Percentiles rank a stretch among this genome's conserved stretches.
These are phyloP conservation scores for Barnardius zonarius DNA, from an alignment of 2,113 vertebrate species.

Conservation along the genomic window DNA sequence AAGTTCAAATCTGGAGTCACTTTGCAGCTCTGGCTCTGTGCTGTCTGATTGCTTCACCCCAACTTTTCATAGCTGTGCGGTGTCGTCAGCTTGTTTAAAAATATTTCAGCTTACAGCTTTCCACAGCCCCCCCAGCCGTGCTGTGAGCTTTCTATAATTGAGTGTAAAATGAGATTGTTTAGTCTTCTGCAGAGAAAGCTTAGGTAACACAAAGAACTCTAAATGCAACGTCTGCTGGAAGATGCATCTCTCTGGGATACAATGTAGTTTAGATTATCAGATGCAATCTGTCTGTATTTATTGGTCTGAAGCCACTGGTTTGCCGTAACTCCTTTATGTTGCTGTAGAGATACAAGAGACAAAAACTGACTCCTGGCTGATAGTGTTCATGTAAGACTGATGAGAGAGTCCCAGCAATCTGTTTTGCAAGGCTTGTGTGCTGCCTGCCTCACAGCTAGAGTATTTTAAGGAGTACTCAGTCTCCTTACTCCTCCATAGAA, in stretches of 20 bases:
- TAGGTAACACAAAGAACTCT: neutral
- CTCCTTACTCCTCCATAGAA: neutral
- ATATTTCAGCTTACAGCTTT: conserved; percentile 42
- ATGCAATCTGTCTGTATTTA: neutral
- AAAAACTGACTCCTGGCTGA: conserved; percentile 4
- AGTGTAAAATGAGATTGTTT: conserved; percentile 61
- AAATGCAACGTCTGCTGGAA: neutral
- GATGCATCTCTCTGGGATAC: neutral
- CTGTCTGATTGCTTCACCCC: conserved; percentile 38
- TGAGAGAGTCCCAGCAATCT: neutral
- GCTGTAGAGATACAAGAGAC: neutral
- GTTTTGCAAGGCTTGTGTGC: neutral
- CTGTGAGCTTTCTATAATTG: conserved; percentile 12
- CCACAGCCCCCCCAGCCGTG: neutral
- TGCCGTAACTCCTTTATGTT: neutral
- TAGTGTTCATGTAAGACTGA: neutral
- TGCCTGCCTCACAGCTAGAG: neutral
- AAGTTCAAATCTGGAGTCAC: conserved; percentile 60
- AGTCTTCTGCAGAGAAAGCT: conserved; percentile 28
- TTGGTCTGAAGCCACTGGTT: neutral
- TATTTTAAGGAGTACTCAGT: neutral
- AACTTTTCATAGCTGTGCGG: conserved; percentile 31
- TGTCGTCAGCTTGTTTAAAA: conserved; percentile 58
- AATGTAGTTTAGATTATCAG: neutral
- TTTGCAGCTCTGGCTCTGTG: conserved; percentile 44